Evolutionary conservation across 2,888 invertebrate genomes (phyloP).

Genomic region (Patella depressa): DNA sequence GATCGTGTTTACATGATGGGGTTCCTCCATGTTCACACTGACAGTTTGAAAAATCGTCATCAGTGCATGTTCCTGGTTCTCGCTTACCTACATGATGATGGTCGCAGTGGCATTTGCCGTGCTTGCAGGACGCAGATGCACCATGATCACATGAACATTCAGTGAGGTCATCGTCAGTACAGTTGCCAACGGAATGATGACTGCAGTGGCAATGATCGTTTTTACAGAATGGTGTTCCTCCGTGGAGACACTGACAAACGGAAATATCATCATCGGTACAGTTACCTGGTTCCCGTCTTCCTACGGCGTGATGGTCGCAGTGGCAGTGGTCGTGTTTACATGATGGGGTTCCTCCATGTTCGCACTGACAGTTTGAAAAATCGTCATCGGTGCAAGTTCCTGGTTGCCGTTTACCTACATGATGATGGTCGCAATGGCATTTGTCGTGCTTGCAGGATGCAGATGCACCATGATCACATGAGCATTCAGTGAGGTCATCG

Average conservation of each 20-base stretch:
- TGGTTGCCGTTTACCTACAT: neutral
- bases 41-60: neutral
- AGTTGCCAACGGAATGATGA: too few species aligned
- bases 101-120: neutral
- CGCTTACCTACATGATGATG: neutral
- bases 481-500: too few species aligned
- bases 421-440: neutral
- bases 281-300: too few species aligned
- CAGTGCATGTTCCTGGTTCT: neutral
- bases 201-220: too few species aligned
- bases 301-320: neutral
- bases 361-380: neutral
- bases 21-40: neutral
- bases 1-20: neutral
- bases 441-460: neutral
- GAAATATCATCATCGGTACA: too few species aligned
- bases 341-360: neutral
- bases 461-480: too few species aligned
- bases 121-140: neutral
- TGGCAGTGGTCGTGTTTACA: neutral
- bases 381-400: neutral
- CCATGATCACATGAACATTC: neutral
- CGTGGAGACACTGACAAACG: too few species aligned
- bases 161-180: too few species aligned
- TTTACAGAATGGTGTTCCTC: too few species aligned